A percentile compares a stretch with the other conserved stretches of the same genome.
Evolutionary conservation across 2,888 invertebrate genomes (phyloP).

Genomic region (Phytoseiulus persimilis): DNA sequence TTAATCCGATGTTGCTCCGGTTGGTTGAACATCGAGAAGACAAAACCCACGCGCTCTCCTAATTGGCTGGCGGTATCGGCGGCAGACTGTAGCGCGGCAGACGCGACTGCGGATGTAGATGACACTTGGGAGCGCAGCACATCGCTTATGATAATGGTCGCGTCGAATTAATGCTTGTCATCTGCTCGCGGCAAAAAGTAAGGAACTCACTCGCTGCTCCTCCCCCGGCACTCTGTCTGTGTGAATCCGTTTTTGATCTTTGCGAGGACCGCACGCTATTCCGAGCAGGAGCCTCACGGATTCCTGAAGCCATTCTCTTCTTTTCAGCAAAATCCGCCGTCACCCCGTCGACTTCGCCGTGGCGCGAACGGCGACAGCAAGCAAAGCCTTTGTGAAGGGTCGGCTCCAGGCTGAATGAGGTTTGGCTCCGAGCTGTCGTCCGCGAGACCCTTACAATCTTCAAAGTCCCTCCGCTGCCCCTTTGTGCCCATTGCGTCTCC

Average conservation of each 20-base stretch:
- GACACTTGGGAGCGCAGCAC: background rate
- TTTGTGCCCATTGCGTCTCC: background rate
- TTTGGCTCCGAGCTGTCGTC: background rate
- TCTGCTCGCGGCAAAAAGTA: background rate
- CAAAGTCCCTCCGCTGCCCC: background rate
- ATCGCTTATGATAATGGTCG: background rate
- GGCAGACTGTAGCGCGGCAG: background rate
- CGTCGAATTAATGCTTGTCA: background rate
- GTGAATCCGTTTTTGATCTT: background rate
- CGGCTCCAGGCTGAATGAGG: background rate
- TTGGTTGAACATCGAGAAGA: background rate
- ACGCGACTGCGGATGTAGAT: background rate
- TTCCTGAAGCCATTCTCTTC: background rate
- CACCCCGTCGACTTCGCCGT: background rate
- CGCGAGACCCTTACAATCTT: background rate
- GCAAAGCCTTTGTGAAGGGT: background rate
- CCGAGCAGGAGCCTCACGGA: background rate
- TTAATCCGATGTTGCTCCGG: no score
- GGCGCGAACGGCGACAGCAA: background rate
- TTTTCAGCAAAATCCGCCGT: background rate
- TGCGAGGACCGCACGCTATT: background rate
- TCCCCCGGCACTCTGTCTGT: background rate
- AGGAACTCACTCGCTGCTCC: background rate
- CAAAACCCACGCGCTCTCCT: background rate
- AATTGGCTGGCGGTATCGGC: background rate